Percentiles rank a stretch among this genome's conserved stretches.
These are phyloP conservation scores for Agapetus fuscipes DNA, from an alignment of 2,888 invertebrate genomes.

Conservation along the genomic window DNA sequence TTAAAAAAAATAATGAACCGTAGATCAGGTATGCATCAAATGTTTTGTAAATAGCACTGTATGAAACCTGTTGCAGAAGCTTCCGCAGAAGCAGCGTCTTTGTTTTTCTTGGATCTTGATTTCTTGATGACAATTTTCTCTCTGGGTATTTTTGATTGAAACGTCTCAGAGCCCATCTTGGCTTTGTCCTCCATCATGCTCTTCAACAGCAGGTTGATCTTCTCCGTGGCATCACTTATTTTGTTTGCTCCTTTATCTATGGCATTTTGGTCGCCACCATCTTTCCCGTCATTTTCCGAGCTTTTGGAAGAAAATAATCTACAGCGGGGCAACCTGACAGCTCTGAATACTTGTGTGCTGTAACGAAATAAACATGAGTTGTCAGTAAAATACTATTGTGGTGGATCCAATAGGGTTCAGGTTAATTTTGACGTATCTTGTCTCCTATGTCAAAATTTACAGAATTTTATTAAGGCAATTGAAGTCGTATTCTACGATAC, in stretches of 20 bases:
- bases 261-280: conserved; percentile 1
- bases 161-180: conserved; percentile 27
- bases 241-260: background rate
- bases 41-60: too few species aligned
- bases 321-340: background rate
- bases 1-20: too few species aligned
- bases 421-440: too few species aligned
- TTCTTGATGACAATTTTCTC: conserved; percentile 23
- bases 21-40: too few species aligned
- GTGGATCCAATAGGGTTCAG: too few species aligned
- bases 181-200: conserved; percentile 36
- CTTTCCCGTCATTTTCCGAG: conserved; percentile 4
- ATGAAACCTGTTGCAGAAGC: too few species aligned
- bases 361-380: too few species aligned
- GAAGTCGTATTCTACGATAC: too few species aligned
- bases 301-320: conserved; percentile 1
- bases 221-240: conserved; percentile 24
- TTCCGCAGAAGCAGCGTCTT: conserved; percentile 26
- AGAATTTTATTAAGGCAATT: too few species aligned
- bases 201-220: conserved; percentile 37
- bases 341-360: too few species aligned
- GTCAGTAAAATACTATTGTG: too few species aligned
- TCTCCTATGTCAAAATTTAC: too few species aligned
- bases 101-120: conserved; percentile 26
- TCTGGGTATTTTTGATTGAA: conserved; percentile 7